Conservation (phyloP, 2,113 vertebrate genomes). For the Larimichthys polyactis region DNA sequence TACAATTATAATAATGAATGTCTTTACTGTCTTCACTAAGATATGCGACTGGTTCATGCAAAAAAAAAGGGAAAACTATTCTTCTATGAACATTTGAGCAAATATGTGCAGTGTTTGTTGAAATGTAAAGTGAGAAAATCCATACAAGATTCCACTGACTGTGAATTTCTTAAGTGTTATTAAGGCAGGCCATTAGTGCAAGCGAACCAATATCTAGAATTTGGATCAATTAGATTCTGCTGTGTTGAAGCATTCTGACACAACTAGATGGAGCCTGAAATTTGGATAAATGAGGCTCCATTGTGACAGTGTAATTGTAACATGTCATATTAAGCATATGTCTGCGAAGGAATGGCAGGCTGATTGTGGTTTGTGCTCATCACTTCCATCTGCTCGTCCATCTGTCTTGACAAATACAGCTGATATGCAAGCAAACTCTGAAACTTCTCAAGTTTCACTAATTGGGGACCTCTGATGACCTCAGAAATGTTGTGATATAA, state of each 20-base stretch:
- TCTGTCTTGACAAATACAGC: conserved; percentile 66
- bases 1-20: too few species aligned
- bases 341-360: conserved; percentile 65
- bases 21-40: background rate
- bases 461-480: conserved; percentile 57
- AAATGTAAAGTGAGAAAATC: conserved; percentile 5
- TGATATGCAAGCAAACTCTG: conserved; percentile 55
- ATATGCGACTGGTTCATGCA: background rate
- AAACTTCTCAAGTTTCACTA: conserved; percentile 52
- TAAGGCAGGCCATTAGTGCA: conserved; percentile 20
- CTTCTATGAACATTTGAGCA: background rate
- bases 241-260: conserved; percentile 41
- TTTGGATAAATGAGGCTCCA: conserved; percentile 54
- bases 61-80: background rate
- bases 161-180: conserved; percentile 29
- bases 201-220: conserved; percentile 19
- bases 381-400: conserved; percentile 77
- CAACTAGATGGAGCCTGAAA: conserved; percentile 55
- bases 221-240: conserved; percentile 25
- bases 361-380: conserved; percentile 73
- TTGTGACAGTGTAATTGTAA: conserved; percentile 69
- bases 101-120: conserved; percentile 13
- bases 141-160: conserved; percentile 25
- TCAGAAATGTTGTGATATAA: conserved; percentile 22
- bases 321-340: conserved; percentile 76